Evolutionary conservation across 2,797 vertebrate genomes (phyloP).

Genomic region (Etheostoma nigrum): DNA sequence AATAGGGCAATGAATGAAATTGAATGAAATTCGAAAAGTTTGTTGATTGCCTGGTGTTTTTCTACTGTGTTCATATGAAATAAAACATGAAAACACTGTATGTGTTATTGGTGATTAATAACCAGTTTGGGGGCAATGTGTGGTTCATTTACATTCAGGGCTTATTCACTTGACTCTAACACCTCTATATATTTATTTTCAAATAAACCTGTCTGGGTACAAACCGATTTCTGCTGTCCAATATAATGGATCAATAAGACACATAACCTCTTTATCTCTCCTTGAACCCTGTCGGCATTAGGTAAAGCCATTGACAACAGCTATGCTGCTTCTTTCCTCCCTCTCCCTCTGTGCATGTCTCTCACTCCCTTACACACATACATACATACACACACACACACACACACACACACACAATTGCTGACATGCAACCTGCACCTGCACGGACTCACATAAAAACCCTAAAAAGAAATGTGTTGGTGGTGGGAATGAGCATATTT

Average conservation of each 20-base stretch:
- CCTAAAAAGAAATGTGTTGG: background rate
- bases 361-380: slow-evolving; percentile 6
- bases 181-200: too few relatives aligned
- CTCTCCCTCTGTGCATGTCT: background rate
- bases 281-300: slow-evolving; percentile 3
- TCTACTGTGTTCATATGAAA: background rate
- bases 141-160: too few relatives aligned
- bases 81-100: too few relatives aligned
- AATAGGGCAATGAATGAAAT: slow-evolving; percentile 38
- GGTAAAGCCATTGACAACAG: slow-evolving; percentile 12
- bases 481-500: background rate
- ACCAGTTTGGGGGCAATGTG: background rate
- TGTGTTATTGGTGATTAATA: background rate
- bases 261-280: background rate
- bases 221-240: background rate
- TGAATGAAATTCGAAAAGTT: slow-evolving; percentile 24
- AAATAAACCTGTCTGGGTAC: background rate
- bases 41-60: background rate
- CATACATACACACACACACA: background rate
- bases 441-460: slow-evolving; percentile 11
- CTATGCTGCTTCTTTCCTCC: slow-evolving; percentile 7
- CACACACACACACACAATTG: background rate
- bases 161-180: too few relatives aligned
- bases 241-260: background rate
- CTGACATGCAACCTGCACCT: slow-evolving; percentile 13